A percentile compares a stretch with the other conserved stretches of the same genome.
Conservation (phyloP, 92 coral and sea anemone species). For the Zoanthus gigantus region DNA sequence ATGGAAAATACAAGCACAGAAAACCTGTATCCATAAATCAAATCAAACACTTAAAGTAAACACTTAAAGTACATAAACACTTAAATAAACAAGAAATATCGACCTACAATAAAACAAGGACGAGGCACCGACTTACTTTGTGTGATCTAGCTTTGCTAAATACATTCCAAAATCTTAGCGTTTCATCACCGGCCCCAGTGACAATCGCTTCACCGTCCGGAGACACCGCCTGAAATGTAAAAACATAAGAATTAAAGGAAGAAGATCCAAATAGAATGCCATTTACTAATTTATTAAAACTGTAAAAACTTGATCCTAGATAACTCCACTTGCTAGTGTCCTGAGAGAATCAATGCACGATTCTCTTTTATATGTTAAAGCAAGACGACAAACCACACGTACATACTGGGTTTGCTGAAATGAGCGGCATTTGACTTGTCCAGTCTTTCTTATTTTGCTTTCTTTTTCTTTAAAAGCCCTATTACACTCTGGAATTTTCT, state of each 20-base stretch:
- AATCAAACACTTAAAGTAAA: no score
- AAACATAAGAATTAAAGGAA: background rate
- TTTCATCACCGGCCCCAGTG: constrained; percentile 99
- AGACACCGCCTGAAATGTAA: constrained; percentile 84
- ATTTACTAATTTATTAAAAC: background rate
- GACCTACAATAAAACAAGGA: background rate
- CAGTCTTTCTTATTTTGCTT: background rate
- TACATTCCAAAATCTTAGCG: constrained; percentile 98
- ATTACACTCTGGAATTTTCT: background rate
- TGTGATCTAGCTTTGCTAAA: constrained; percentile 98
- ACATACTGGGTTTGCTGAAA: background rate
- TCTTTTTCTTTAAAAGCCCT: background rate
- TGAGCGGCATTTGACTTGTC: background rate
- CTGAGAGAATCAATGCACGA: background rate
- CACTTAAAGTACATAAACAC: no score
- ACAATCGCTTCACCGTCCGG: constrained; percentile 99
- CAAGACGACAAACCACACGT: background rate
- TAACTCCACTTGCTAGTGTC: background rate
- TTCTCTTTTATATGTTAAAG: background rate
- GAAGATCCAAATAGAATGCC: background rate
- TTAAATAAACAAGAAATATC: background rate
- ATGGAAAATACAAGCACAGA: no score
- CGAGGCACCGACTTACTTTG: constrained; percentile 76
- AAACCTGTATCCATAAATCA: no score
- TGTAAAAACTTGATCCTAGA: background rate